Evolutionary conservation across 2,888 invertebrate genomes (phyloP).

Genomic region (Melinaea menophilus): DNA sequence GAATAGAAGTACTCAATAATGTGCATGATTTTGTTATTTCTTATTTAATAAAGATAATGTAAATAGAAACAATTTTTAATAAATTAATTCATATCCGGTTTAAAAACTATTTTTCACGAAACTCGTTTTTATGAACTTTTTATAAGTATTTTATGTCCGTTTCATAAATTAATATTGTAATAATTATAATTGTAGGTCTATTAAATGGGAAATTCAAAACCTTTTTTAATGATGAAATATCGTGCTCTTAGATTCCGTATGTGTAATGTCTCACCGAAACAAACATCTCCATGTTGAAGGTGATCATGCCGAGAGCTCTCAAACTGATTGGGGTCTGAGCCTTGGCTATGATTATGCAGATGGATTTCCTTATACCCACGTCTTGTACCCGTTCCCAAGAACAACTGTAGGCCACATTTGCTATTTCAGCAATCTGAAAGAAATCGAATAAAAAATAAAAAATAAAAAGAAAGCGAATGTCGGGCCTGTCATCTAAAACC

Average conservation of each 20-base stretch:
- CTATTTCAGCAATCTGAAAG: slow-evolving; percentile 32
- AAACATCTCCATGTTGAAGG: slow-evolving; percentile 37
- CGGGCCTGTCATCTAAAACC: too few relatives aligned
- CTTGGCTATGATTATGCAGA: slow-evolving; percentile 32
- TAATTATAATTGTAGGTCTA: too few relatives aligned
- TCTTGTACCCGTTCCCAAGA: slow-evolving; percentile 35
- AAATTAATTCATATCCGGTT: background rate
- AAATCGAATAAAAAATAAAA: too few relatives aligned
- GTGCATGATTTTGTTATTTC: too few relatives aligned
- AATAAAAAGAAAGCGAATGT: too few relatives aligned
- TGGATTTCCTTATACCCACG: slow-evolving; percentile 25
- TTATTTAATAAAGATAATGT: background rate
- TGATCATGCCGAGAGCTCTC: slow-evolving; percentile 32
- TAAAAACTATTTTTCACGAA: too few relatives aligned
- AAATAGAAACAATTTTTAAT: background rate
- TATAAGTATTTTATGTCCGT: too few relatives aligned
- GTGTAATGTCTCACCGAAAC: slow-evolving; percentile 30
- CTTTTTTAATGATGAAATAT: too few relatives aligned
- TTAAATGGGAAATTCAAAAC: too few relatives aligned
- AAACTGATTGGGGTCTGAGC: slow-evolving; percentile 33
- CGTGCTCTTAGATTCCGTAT: background rate
- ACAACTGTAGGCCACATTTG: slow-evolving; percentile 29
- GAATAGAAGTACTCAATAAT: too few relatives aligned
- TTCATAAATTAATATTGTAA: too few relatives aligned
- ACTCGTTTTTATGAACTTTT: too few relatives aligned